These are phyloP conservation scores for Tachuris rubrigastra DNA, from an alignment of 2,113 vertebrate genomes.

Conservation along the genomic window DNA sequence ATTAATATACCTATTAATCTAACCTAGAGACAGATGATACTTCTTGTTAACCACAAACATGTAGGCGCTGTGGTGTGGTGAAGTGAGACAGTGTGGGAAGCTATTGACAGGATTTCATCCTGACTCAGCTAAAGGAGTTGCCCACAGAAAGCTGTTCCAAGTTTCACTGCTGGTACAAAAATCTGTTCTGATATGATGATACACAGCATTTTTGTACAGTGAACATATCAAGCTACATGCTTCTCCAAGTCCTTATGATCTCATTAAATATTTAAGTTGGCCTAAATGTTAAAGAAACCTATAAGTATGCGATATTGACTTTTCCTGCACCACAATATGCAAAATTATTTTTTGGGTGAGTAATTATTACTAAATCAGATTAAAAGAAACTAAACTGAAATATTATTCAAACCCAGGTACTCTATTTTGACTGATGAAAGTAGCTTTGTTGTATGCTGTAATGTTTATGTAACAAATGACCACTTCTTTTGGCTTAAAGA, in stretches of 20 bases:
- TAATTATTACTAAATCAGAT: background rate
- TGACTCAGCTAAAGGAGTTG: conserved; percentile 44
- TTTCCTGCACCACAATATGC: background rate
- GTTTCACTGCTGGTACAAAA: background rate
- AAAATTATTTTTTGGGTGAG: background rate
- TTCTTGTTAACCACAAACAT: background rate
- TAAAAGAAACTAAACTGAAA: background rate
- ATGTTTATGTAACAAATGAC: background rate
- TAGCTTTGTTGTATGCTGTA: background rate
- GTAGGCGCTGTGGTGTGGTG: background rate
- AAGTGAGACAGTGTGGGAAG: conserved; percentile 40
- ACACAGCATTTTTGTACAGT: background rate
- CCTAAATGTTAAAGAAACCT: background rate
- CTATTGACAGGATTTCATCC: conserved; percentile 25
- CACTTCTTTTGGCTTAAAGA: background rate
- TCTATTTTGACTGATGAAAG: background rate
- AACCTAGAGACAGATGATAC: background rate
- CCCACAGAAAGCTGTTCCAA: conserved; percentile 35
- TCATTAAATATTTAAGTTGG: background rate
- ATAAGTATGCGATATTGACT: background rate
- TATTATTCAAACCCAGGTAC: background rate
- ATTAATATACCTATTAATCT: background rate
- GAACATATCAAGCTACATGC: background rate
- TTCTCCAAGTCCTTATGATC: background rate
- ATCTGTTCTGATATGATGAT: conserved; percentile 35